phyloP scores from a whole-genome alignment of 2,888 invertebrate species.

The Encarsia formosa region DNA sequence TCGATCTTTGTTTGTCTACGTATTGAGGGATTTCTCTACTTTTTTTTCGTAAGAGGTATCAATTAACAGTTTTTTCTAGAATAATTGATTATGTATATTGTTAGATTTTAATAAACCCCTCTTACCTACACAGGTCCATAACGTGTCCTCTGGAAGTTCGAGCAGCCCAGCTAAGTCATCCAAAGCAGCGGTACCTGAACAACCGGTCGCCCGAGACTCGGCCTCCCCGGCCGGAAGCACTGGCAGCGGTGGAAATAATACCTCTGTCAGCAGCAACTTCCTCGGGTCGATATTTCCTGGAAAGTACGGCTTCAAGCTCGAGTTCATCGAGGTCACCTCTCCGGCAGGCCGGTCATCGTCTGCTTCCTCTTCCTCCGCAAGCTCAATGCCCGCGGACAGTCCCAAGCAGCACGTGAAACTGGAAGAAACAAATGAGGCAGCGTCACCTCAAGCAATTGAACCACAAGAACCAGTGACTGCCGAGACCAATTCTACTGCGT shows the following conservation, averaged over 20 bases:
- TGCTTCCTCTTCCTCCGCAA: neutral
- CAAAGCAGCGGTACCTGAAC: neutral
- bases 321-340: constrained; percentile 4
- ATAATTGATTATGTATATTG: too few species aligned
- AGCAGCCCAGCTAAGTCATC: neutral
- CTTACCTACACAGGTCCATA: constrained; percentile 15
- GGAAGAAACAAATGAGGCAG: constrained; percentile 52
- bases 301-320: constrained; percentile 27
- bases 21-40: too few species aligned
- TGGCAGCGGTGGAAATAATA: constrained; percentile 21
- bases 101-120: too few species aligned
- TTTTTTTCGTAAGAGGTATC: too few species aligned
- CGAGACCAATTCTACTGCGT: too few species aligned
- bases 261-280: constrained; percentile 18
- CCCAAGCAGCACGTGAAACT: constrained; percentile 47
- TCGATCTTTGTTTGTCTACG: too few species aligned
- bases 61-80: too few species aligned
- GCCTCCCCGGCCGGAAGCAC: neutral
- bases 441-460: constrained; percentile 44
- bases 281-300: constrained; percentile 45
- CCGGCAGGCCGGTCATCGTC: neutral
- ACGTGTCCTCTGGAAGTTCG: constrained; percentile 20
- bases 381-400: constrained; percentile 32
- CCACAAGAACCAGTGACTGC: neutral
- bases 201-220: neutral